These are phyloP conservation scores for Drosophila orena DNA, from an alignment of 1,140 invertebrate species.

Conservation along the genomic window DNA sequence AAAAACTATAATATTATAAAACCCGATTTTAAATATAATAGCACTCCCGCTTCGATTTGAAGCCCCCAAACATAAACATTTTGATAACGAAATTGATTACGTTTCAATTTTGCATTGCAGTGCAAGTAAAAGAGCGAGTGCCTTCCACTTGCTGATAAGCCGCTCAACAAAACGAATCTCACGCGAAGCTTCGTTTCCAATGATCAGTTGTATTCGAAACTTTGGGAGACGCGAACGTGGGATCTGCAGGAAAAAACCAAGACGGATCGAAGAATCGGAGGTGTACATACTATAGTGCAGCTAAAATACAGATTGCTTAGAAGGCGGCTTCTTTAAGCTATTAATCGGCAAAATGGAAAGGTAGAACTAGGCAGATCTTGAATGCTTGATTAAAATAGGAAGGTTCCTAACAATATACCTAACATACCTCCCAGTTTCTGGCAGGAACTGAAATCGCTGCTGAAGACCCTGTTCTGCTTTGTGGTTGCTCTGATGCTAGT, in stretches of 20 bases:
- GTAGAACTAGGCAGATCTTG: conserved; percentile 10
- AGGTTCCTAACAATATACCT: neutral
- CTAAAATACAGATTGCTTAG: conserved; percentile 27
- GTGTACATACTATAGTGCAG: conserved; percentile 37
- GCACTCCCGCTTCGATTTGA: neutral
- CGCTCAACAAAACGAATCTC: conserved; percentile 13
- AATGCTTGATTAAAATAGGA: neutral
- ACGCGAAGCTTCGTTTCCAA: conserved; percentile 12
- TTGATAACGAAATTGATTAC: conserved; percentile 10
- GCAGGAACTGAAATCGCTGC: conserved; percentile 67
- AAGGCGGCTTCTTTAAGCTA: neutral
- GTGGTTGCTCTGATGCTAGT: conserved; percentile 70
- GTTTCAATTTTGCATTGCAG: conserved; percentile 41
- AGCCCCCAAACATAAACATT: conserved; percentile 5
- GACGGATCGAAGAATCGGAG: neutral
- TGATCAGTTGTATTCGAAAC: conserved; percentile 37
- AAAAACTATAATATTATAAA: too few relatives aligned
- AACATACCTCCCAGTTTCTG: conserved; percentile 50
- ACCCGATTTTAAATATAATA: too few relatives aligned
- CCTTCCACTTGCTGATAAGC: conserved; percentile 26
- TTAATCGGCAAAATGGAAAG: conserved; percentile 56
- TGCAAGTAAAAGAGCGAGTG: conserved; percentile 20
- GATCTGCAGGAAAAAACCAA: neutral
- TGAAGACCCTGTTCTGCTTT: conserved; percentile 76
- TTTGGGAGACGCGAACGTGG: conserved; percentile 21